phyloP scores from a whole-genome alignment of 92 coral and sea anemone species.

The Actinostola sp. region DNA sequence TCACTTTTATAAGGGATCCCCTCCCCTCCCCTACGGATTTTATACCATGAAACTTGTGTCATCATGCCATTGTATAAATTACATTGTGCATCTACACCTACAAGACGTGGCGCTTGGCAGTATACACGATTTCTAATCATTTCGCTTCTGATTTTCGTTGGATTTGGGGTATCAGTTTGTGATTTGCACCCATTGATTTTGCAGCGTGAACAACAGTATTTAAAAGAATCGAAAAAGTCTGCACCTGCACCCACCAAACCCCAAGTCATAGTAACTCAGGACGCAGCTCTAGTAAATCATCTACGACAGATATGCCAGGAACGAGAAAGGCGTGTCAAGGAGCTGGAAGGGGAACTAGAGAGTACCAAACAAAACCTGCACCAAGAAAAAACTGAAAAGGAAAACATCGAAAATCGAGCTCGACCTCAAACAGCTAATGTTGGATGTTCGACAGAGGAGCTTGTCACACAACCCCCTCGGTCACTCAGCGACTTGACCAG shows the following conservation, averaged over 20 bases:
- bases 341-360: constrained; percentile 72
- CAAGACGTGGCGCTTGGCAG: too few relatives aligned
- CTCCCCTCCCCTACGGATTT: too few relatives aligned
- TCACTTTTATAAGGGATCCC: too few relatives aligned
- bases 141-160: too few relatives aligned
- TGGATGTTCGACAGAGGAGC: constrained; percentile 62
- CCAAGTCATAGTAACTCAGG: constrained; percentile 54
- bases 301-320: constrained; percentile 65
- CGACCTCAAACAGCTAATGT: constrained; percentile 55
- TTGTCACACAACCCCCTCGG: constrained; percentile 33
- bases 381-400: constrained; percentile 24
- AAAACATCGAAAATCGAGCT: constrained; percentile 18
- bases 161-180: too few relatives aligned
- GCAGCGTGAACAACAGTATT: constrained; percentile 90
- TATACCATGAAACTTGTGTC: too few relatives aligned
- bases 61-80: too few relatives aligned
- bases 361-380: constrained; percentile 43
- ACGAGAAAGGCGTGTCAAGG: constrained; percentile 70
- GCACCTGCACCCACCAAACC: constrained; percentile 43
- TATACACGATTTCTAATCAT: too few relatives aligned
- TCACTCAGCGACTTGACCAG: constrained; percentile 15
- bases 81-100: too few relatives aligned
- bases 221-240: constrained; percentile 71
- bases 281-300: constrained; percentile 49
- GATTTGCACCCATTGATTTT: too few relatives aligned